These are phyloP conservation scores for Pollenia labialis DNA, from an alignment of 2,888 invertebrate genomes.

Conservation along the genomic window DNA sequence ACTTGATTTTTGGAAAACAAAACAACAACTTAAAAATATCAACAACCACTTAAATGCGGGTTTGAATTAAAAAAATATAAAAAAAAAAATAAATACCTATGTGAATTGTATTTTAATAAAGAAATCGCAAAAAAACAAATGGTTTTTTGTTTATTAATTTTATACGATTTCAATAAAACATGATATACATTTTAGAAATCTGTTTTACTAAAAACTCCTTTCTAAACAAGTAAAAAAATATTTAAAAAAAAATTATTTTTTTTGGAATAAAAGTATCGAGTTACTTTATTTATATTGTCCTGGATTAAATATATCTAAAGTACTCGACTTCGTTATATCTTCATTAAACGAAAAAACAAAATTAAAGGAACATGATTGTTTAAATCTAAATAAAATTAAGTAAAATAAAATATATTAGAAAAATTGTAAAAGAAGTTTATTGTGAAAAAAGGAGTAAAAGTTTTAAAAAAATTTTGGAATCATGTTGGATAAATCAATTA, in stretches of 20 bases:
- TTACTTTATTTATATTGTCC: conserved; percentile 82
- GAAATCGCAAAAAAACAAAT: neutral
- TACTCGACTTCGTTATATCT: conserved; percentile 75
- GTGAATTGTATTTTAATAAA: neutral
- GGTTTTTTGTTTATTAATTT: conserved; percentile 1
- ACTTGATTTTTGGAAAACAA: conserved; percentile 67
- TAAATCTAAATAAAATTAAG: conserved; percentile 36
- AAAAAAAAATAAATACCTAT: neutral
- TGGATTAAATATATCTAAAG: conserved; percentile 82
- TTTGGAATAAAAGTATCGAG: conserved; percentile 74
- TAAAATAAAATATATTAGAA: conserved; percentile 28
- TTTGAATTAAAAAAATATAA: conserved; percentile 33
- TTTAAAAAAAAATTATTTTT: neutral
- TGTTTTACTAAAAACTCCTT: neutral
- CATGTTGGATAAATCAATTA: conserved; percentile 81
- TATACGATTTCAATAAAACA: conserved; percentile 8
- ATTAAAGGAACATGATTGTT: conserved; percentile 54
- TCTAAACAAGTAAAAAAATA: conserved; percentile 25
- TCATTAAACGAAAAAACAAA: conserved; percentile 16
- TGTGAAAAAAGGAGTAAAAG: neutral
- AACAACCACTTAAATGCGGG: conserved; percentile 30
- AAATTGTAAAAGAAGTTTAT: conserved; percentile 9
- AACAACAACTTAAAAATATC: conserved; percentile 16
- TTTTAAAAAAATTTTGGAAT: conserved; percentile 52
- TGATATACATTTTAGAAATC: conserved; percentile 24